Base-by-base conservation (phyloP, 2,797 vertebrate species). In the Pseudopleuronectes americanus region DNA sequence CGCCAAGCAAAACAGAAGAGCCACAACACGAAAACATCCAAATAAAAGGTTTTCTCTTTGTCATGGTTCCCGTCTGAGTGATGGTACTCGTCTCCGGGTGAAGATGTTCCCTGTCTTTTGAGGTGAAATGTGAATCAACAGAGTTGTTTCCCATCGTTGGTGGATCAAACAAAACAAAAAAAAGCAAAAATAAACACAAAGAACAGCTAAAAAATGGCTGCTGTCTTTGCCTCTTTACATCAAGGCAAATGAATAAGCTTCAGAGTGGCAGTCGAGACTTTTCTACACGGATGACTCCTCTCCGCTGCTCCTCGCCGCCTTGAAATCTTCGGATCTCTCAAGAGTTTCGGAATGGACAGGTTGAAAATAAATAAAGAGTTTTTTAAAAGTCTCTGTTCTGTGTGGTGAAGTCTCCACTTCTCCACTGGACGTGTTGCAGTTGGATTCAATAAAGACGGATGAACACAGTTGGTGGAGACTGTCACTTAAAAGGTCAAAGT, bases 101-200 rank as follows among this genome's bases (percentile, higher is more conserved):
- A 59, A 77, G 82, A 81, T n/a, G 52, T 81, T 83, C 78, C 73
- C 76, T 76, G 84, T 78, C 2, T 1, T 66, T 59, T 60, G 60
- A 74, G 63, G 62, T 91, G 86, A 91, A 90, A 91, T 85, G 81
- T 77, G 63, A 71, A 59, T 57, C 9, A 33, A 61, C 31, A 31
- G 53, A 77, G 64, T 33, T 7, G 14, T 43, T 75, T 81, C 52
- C 33, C 63, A 81, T 60, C 47, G 1, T 63, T n/a, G 10, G 10
- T 3, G 52, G 54, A 24, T 13, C n/a, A 4, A 31, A 7, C 2
- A 57, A 17, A 13, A 56, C 52, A 41, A 43, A 64, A 58, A 4
- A 26, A 26, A 26, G 0, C 26, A 26, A 1, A 47, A 57, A 12
- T 33, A 58, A 28, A 57, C 57, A 66, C 3, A 58, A 77, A 53